Percentiles rank a stretch among this genome's conserved stretches.
Conservation (phyloP, 2,888 invertebrate species). For the Ischnus inquisitorius region DNA sequence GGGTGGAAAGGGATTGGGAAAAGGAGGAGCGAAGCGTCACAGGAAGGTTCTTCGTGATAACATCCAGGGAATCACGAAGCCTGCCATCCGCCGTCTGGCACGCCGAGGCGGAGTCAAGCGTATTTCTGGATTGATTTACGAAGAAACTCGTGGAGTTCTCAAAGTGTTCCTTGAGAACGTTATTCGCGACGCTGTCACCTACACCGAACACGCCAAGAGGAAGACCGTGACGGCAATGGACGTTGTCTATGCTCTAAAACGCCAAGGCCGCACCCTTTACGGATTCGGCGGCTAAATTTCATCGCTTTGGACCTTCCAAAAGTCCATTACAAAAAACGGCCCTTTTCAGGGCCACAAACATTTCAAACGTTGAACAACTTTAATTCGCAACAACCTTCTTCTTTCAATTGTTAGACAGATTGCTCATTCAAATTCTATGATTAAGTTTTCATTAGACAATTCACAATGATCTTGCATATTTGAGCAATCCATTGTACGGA, state of each 20-base stretch:
- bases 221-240: no score
- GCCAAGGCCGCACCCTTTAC: conserved; percentile 79
- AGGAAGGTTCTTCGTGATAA: conserved; percentile 86
- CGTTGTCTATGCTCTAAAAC: no score
- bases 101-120: conserved; percentile 89
- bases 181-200: no score
- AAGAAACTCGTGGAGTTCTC: conserved; percentile 92
- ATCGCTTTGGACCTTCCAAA: not conserved
- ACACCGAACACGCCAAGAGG: no score
- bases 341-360: not conserved
- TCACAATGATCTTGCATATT: no score
- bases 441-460: no score
- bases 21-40: conserved; percentile 94
- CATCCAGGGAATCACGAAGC: conserved; percentile 90
- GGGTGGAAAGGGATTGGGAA: conserved; percentile 92
- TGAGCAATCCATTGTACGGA: no score
- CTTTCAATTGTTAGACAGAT: no score
- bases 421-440: no score
- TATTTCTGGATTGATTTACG: conserved; percentile 92
- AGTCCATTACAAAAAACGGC: not conserved
- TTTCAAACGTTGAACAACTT: no score
- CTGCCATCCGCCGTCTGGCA: conserved; percentile 88
- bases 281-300: conserved; percentile 90
- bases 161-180: conserved; percentile 89
- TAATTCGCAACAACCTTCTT: no score